These are phyloP conservation scores for Hafferia zeledoni DNA, from an alignment of 2,797 vertebrate species.

Conservation along the genomic window DNA sequence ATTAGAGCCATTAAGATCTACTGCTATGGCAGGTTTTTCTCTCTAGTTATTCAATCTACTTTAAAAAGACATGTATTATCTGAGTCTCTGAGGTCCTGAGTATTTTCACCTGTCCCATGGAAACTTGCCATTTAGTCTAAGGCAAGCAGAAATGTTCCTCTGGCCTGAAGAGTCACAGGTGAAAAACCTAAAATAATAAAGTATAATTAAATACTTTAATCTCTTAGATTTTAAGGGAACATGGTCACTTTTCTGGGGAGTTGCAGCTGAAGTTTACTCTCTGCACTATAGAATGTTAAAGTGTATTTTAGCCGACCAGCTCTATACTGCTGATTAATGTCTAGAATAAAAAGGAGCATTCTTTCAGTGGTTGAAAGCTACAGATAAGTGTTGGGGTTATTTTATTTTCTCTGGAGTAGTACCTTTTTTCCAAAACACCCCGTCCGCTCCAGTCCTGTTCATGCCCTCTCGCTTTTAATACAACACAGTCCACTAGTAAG, in stretches of 20 bases:
- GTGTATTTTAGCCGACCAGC: neutral
- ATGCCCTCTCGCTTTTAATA: neutral
- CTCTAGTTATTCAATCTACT: neutral
- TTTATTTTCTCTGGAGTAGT: neutral
- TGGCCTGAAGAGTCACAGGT: neutral
- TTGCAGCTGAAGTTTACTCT: neutral
- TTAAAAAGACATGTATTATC: neutral
- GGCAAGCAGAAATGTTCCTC: neutral
- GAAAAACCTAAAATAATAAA: neutral
- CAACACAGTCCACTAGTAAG: neutral
- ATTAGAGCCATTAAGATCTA: conserved; percentile 4
- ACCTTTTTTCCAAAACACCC: neutral
- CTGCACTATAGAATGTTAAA: neutral
- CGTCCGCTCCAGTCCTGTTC: neutral
- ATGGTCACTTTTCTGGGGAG: neutral
- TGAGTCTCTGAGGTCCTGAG: neutral
- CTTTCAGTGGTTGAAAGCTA: neutral
- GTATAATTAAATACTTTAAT: neutral
- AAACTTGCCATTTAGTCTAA: conserved; percentile 2
- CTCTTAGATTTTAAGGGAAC: neutral
- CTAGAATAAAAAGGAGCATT: neutral
- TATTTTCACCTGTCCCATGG: neutral
- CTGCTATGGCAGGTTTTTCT: conserved; percentile 19
- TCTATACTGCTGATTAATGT: neutral
- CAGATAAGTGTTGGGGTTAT: neutral